Percentiles rank a stretch among this genome's conserved stretches.
phyloP scores from a whole-genome alignment of 1,140 invertebrate genomes.

The Antheraea pernyi region DNA sequence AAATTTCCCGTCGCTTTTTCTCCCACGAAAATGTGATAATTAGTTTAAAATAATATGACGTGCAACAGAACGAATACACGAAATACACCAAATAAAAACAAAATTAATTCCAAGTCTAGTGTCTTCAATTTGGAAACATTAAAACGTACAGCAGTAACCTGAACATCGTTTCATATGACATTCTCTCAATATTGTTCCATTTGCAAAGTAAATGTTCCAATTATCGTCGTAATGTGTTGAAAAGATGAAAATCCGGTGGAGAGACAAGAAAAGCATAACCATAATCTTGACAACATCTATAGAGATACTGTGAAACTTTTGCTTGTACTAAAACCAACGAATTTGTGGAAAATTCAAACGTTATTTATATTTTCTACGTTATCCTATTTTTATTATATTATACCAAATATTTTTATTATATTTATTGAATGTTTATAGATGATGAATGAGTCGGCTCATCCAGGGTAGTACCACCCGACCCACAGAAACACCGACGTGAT shows the following conservation, averaged over 20 bases:
- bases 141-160: neutral
- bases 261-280: neutral
- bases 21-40: neutral
- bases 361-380: no score
- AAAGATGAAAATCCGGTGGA: neutral
- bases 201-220: neutral
- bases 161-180: neutral
- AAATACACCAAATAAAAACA: neutral
- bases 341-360: neutral
- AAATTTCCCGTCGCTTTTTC: no score
- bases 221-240: neutral
- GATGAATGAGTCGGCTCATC: no score
- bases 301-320: neutral
- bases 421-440: no score
- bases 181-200: neutral
- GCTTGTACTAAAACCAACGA: neutral
- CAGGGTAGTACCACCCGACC: no score
- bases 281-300: neutral
- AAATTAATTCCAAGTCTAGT: neutral
- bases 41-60: neutral
- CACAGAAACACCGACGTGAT: no score
- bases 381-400: no score
- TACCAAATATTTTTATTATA: no score
- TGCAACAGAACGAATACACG: neutral
- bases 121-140: neutral